Evolutionary conservation across 1,140 invertebrate genomes (phyloP).

Genomic region (Drosophila tsacasi): DNA sequence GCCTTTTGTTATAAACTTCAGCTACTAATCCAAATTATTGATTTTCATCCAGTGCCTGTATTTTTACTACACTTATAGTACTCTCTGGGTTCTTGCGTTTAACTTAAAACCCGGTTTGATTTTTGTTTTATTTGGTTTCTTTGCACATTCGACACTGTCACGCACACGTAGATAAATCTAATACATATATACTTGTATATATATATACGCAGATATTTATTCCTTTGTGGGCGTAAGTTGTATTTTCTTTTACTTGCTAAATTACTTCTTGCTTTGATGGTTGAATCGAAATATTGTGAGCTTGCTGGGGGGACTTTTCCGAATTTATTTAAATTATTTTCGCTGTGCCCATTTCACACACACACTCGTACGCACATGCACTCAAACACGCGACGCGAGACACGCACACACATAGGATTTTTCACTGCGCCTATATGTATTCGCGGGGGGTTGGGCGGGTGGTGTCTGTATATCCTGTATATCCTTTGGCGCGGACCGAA

Average conservation of each 20-base stretch:
- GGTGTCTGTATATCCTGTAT: conserved; percentile 58
- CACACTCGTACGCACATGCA: conserved; percentile 31
- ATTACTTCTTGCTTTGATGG: conserved; percentile 14
- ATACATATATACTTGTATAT: background rate
- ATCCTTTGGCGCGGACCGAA: conserved; percentile 71
- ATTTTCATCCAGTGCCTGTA: conserved; percentile 61
- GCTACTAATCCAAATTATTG: conserved; percentile 80
- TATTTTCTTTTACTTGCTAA: conserved; percentile 14
- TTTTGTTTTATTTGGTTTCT: conserved; percentile 38
- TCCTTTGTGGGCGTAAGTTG: conserved; percentile 21
- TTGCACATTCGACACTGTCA: conserved; percentile 33
- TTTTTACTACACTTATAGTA: conserved; percentile 42
- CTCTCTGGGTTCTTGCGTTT: conserved; percentile 26
- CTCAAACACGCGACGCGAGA: conserved; percentile 58
- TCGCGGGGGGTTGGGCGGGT: conserved; percentile 31
- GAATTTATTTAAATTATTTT: conserved; percentile 75
- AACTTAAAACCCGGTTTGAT: conserved; percentile 36
- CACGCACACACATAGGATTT: conserved; percentile 48
- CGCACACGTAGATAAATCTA: conserved; percentile 26
- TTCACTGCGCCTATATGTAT: conserved; percentile 64
- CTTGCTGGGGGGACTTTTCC: conserved; percentile 37
- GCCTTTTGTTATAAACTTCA: conserved; percentile 48
- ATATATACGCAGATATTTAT: conserved; percentile 5
- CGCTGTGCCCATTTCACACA: conserved; percentile 71
- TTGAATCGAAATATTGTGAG: conserved; percentile 15